Conservation (phyloP, 2,797 vertebrate genomes). For the Tokudaia tokunoshimensis region DNA sequence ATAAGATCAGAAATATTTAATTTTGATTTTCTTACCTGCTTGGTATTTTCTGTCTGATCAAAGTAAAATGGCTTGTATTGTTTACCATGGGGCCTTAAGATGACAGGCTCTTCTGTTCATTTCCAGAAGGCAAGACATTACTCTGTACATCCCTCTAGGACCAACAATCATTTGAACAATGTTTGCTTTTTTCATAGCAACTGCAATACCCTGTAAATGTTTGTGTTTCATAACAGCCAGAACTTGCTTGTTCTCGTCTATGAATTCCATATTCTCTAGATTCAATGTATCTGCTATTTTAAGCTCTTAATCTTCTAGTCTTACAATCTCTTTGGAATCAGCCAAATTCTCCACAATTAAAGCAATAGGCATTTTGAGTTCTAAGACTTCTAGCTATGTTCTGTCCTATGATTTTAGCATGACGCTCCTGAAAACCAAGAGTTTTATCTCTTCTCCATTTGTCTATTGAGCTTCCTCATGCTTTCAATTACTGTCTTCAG, state of each 20-base stretch:
- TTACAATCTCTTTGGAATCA: neutral
- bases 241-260: neutral
- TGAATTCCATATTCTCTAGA: neutral
- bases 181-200: neutral
- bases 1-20: neutral
- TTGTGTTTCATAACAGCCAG: neutral
- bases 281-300: neutral
- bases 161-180: neutral
- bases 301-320: neutral
- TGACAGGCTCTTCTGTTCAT: neutral
- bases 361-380: neutral
- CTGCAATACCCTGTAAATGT: neutral
- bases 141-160: neutral
- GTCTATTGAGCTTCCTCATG: neutral
- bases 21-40: neutral
- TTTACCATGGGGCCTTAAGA: neutral
- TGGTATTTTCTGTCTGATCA: neutral
- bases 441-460: neutral
- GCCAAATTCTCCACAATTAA: neutral
- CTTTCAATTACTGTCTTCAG: neutral
- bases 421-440: neutral
- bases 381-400: neutral
- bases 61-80: neutral
- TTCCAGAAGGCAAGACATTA: neutral
- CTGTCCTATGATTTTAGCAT: neutral